These are phyloP conservation scores for Bradypodion pumilum DNA, from an alignment of 2,797 vertebrate genomes.

Conservation along the genomic window DNA sequence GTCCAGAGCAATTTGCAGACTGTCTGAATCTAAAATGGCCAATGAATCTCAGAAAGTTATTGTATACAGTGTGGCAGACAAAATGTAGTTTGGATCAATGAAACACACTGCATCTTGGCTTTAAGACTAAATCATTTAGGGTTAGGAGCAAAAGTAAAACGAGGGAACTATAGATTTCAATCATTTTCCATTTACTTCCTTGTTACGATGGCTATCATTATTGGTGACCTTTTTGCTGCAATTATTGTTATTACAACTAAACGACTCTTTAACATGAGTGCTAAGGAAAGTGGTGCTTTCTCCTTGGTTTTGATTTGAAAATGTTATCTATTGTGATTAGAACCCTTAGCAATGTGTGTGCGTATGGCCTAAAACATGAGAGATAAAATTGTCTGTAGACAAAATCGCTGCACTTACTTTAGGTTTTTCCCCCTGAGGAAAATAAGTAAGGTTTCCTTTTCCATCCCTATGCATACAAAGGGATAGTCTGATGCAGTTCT, in stretches of 20 bases:
- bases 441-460: background rate
- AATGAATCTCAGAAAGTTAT: constrained; percentile 30
- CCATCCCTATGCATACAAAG: background rate
- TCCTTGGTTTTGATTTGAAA: background rate
- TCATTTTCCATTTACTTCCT: constrained; percentile 21
- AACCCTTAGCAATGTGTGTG: background rate
- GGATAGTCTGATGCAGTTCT: background rate
- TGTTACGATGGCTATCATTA: background rate
- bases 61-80: background rate
- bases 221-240: background rate
- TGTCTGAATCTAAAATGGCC: constrained; percentile 31
- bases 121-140: constrained; percentile 41
- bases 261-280: background rate
- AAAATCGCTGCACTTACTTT: background rate
- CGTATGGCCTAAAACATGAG: background rate
- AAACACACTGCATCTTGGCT: background rate
- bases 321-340: background rate
- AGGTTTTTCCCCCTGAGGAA: background rate
- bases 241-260: constrained; percentile 33
- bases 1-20: constrained; percentile 28
- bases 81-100: constrained; percentile 43
- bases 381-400: background rate
- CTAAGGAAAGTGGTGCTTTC: background rate
- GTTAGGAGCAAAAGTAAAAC: constrained; percentile 22
- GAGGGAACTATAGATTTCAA: constrained; percentile 13